phyloP scores from a whole-genome alignment of 2,888 invertebrate genomes.

The Antheraea yamamai region DNA sequence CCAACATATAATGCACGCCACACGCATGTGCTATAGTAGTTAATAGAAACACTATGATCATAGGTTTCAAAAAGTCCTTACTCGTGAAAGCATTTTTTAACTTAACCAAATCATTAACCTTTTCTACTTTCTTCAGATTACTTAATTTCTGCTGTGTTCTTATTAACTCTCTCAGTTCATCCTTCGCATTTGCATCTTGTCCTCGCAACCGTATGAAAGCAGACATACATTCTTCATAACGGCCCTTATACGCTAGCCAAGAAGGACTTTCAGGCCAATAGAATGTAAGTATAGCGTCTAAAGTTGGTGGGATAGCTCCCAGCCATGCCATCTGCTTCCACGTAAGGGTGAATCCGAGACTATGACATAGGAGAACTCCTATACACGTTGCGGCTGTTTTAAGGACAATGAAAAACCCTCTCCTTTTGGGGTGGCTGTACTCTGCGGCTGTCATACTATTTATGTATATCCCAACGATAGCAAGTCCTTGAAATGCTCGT shows the following conservation, averaged over 20 bases:
- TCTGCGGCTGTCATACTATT: conserved; percentile 3
- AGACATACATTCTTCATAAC: background rate
- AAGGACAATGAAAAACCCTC: background rate
- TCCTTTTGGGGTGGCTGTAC: background rate
- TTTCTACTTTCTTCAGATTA: background rate
- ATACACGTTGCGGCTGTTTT: background rate
- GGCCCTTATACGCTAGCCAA: background rate
- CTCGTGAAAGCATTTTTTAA: background rate
- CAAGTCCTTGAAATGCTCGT: background rate
- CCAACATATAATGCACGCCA: background rate
- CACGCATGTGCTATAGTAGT: background rate
- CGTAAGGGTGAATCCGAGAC: background rate
- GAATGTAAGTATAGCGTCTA: background rate
- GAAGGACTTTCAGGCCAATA: conserved; percentile 5
- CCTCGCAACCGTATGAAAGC: background rate
- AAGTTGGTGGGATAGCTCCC: background rate
- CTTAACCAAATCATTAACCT: background rate
- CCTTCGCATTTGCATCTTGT: background rate
- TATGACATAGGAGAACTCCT: background rate
- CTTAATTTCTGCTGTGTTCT: background rate
- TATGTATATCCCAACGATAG: background rate
- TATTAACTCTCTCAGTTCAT: background rate
- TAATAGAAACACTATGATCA: background rate
- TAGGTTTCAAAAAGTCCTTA: conserved; percentile 2
- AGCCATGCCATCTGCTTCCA: conserved; percentile 1